A percentile compares a stretch with the other conserved stretches of the same genome.
phyloP scores from a whole-genome alignment of 2,113 vertebrate genomes.

The Erythrolamprus reginae region DNA sequence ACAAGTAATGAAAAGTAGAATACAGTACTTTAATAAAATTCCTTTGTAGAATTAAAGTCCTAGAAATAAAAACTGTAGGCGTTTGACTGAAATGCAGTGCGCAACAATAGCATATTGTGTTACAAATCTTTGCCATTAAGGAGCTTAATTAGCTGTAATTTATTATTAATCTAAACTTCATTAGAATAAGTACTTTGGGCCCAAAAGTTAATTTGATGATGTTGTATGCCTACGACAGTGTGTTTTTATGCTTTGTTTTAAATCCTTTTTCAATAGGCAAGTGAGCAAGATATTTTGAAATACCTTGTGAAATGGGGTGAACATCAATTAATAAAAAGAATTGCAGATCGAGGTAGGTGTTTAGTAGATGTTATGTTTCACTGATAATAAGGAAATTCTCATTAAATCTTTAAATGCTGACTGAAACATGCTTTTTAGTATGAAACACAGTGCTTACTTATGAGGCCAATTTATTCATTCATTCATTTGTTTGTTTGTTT shows the following conservation, averaged over 20 bases:
- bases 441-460: background rate
- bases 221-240: background rate
- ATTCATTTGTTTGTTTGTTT: background rate
- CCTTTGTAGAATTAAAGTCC: background rate
- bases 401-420: background rate
- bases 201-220: background rate
- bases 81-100: background rate
- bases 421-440: background rate
- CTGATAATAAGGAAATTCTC: background rate
- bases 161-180: background rate
- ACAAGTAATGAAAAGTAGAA: background rate
- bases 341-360: conserved; percentile 94
- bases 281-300: conserved; percentile 98
- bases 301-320: conserved; percentile 98
- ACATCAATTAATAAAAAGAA: conserved; percentile 96
- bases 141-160: background rate
- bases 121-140: background rate
- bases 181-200: background rate
- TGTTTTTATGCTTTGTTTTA: background rate
- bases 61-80: background rate
- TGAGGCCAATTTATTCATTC: background rate
- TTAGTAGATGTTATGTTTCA: background rate
- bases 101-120: background rate
- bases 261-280: conserved; percentile 79
- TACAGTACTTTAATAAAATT: background rate